These are phyloP conservation scores for Neogale vison DNA, from an alignment of 2,113 vertebrate species.

Conservation along the genomic window DNA sequence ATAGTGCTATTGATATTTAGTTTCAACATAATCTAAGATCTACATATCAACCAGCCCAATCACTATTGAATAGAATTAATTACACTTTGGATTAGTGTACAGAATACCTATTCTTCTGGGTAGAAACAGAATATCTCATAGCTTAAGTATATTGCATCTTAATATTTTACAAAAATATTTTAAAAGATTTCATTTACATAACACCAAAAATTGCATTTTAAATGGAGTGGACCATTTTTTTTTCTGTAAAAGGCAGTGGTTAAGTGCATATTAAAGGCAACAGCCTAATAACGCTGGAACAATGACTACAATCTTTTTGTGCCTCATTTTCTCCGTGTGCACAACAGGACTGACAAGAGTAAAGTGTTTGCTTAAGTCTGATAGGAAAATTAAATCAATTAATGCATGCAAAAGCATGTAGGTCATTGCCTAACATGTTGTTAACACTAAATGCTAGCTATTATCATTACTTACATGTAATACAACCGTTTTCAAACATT, in stretches of 20 bases:
- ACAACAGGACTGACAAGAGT: not conserved
- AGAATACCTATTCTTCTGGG: not conserved
- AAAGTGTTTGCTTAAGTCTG: not conserved
- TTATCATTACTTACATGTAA: not conserved
- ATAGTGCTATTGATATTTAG: not conserved
- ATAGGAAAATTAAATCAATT: not conserved
- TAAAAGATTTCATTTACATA: not conserved
- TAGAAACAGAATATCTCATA: rapidly evolving
- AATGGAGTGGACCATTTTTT: not conserved
- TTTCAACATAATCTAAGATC: not conserved
- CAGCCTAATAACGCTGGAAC: rapidly evolving
- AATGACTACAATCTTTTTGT: too few species aligned
- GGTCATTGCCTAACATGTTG: not conserved
- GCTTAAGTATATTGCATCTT: not conserved
- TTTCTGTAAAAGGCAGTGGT: not conserved
- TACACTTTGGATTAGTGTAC: not conserved
- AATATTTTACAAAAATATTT: not conserved
- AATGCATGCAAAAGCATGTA: not conserved
- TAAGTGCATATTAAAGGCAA: not conserved
- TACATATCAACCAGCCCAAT: not conserved
- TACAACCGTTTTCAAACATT: not conserved
- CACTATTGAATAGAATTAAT: not conserved
- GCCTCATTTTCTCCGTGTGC: not conserved
- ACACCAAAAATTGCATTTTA: not conserved
- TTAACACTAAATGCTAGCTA: not conserved